Conservation (phyloP, 2,113 vertebrate genomes). For the Phasianus colchicus region DNA sequence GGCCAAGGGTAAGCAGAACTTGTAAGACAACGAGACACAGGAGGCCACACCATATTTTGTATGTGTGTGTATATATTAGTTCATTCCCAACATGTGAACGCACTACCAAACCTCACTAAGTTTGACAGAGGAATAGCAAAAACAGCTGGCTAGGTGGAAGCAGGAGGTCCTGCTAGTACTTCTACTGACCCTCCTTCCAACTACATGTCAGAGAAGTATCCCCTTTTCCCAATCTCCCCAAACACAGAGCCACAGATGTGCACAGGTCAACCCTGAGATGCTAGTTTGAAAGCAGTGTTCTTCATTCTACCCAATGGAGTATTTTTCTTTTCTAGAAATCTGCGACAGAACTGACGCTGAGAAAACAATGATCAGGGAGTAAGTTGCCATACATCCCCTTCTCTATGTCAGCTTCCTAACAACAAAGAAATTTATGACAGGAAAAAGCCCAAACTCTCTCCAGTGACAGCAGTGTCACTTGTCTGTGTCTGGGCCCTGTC, state of each 20-base stretch:
- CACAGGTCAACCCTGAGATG: neutral
- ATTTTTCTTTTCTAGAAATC: neutral
- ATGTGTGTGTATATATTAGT: neutral
- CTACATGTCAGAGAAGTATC: neutral
- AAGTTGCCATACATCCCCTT: neutral
- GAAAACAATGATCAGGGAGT: neutral
- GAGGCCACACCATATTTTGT: rapidly evolving
- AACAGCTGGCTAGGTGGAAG: neutral
- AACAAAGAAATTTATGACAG: neutral
- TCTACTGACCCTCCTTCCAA: neutral
- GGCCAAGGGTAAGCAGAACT: neutral
- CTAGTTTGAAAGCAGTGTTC: neutral
- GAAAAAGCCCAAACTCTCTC: neutral
- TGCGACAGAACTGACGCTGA: neutral
- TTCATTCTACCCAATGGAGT: neutral
- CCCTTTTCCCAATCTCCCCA: neutral
- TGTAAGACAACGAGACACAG: neutral
- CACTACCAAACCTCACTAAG: neutral
- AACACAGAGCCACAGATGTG: neutral
- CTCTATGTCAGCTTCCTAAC: neutral
- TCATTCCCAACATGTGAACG: neutral
- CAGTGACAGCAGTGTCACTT: neutral
- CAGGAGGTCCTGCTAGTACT: neutral
- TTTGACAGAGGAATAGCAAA: neutral
- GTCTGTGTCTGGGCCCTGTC: neutral